Evolutionary conservation across 2,888 invertebrate genomes (phyloP).

Genomic region (Saturnia pavonia): DNA sequence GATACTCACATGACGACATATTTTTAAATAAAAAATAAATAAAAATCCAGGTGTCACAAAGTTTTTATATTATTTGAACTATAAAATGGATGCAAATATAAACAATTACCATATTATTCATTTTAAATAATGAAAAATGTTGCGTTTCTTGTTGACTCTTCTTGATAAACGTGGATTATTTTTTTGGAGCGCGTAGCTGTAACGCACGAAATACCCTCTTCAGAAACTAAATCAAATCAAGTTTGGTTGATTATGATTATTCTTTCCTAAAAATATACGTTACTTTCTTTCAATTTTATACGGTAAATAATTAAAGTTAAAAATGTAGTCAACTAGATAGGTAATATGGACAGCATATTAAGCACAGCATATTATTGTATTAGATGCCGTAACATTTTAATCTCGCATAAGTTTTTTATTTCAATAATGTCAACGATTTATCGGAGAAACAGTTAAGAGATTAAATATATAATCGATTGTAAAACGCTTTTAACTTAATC

Average conservation of each 20-base stretch:
- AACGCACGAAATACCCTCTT: neutral
- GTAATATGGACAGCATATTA: too few species aligned
- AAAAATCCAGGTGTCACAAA: too few species aligned
- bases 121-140: too few species aligned
- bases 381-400: too few species aligned
- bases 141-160: too few species aligned
- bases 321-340: too few species aligned
- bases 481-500: constrained; percentile 28
- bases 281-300: neutral
- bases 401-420: too few species aligned
- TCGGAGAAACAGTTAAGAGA: neutral
- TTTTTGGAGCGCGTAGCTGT: too few species aligned
- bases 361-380: too few species aligned
- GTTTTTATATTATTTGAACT: neutral
- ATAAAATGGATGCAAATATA: neutral
- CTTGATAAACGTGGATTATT: too few species aligned
- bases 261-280: neutral
- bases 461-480: neutral
- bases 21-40: neutral
- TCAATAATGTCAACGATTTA: too few species aligned
- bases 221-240: neutral
- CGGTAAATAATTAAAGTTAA: neutral
- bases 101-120: neutral
- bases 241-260: neutral
- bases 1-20: neutral